Percentiles rank a stretch among this genome's conserved stretches.
These are phyloP conservation scores for Gasterosteus aculeatus DNA, from an alignment of 2,113 vertebrate species.

Conservation along the genomic window DNA sequence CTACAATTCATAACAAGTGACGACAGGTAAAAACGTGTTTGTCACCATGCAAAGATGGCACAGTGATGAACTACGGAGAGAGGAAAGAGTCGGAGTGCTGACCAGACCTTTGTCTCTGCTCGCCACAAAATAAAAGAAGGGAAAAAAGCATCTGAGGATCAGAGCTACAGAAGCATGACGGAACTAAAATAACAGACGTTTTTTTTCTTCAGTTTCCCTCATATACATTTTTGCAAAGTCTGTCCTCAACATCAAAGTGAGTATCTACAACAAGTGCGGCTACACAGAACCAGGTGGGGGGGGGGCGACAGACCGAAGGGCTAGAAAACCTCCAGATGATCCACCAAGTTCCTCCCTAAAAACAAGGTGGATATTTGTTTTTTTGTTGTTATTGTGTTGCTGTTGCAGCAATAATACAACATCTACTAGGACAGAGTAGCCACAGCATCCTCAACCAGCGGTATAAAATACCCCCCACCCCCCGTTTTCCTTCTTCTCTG, in stretches of 20 bases:
- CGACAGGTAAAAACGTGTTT: constrained; percentile 19
- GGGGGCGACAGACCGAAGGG: constrained; percentile 8
- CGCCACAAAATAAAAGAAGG: background rate
- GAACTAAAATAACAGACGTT: constrained; percentile 8
- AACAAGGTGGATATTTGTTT: constrained; percentile 16
- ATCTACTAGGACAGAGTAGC: constrained; percentile 49
- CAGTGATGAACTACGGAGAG: constrained; percentile 19
- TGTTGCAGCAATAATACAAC: constrained; percentile 56
- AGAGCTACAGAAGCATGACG: constrained; percentile 10
- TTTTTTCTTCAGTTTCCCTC: constrained; percentile 19
- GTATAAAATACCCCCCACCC: constrained; percentile 10
- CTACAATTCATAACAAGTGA: constrained; percentile 38
- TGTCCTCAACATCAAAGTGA: constrained; percentile 48
- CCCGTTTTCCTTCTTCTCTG: background rate
- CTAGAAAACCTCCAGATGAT: constrained; percentile 25
- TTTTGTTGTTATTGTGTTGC: constrained; percentile 34
- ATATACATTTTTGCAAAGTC: constrained; percentile 5
- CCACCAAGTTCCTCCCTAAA: constrained; percentile 23
- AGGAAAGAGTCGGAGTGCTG: background rate
- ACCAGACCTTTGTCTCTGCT: background rate
- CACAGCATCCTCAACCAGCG: background rate
- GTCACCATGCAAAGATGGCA: constrained; percentile 54
- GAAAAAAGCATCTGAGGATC: background rate
- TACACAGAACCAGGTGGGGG: constrained; percentile 22
- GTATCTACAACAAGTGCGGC: constrained; percentile 68